Base-by-base conservation (phyloP, 2,888 invertebrate species). In the Adelphocoris suturalis region DNA sequence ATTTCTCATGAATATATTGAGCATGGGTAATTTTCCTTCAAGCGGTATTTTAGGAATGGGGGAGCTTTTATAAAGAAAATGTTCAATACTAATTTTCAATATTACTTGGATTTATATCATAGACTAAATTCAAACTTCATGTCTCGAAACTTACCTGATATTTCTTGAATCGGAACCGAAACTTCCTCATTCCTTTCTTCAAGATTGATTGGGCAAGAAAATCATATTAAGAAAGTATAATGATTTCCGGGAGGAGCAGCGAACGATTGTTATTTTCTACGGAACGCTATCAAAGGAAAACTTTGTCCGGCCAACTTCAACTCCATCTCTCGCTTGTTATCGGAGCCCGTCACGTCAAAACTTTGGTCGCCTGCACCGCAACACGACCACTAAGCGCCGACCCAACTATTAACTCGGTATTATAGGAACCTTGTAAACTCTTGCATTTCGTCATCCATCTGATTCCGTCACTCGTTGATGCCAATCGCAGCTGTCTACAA, bases 311-410 rank as follows among this genome's bases (percentile, higher is more conserved):
- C 19, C 19, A 68, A 37, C 37, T 37, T 7, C 37, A 68, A 61
- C 61, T 19, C n/a, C 61, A 61, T 61, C 61, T 68, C 68, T 68
- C 4, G 68, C 68, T 68, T 68, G 68, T 68, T 68, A 68, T 68
- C 68, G 23, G 68, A 68, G 23, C 1, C 23, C 19, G 68, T 23
- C 68, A 68, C 68, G 68, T 68, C 68, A 27, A 68, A 68, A 68
- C 68, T 68, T 23, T 23, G 0, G 68, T 68, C 68, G 68, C 7
- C 61, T 19, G n/a, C 68, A 68, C 68, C 27, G 23, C 68, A 68
- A 3, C 27, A 5, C n/a, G 68, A 23, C 23, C 68, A 27, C 68
- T 11, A n/a, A n/a, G n/a, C n/a, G n/a, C 23, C 3, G 68, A 52
- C 52, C 52, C 52, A 52, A 52, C 52, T 52, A 23, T 23, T 68